Evolutionary conservation across 2,888 invertebrate species (phyloP), one percentile per base, ranked within the genome.

Genomic region (Itoplectis maculator): DNA sequence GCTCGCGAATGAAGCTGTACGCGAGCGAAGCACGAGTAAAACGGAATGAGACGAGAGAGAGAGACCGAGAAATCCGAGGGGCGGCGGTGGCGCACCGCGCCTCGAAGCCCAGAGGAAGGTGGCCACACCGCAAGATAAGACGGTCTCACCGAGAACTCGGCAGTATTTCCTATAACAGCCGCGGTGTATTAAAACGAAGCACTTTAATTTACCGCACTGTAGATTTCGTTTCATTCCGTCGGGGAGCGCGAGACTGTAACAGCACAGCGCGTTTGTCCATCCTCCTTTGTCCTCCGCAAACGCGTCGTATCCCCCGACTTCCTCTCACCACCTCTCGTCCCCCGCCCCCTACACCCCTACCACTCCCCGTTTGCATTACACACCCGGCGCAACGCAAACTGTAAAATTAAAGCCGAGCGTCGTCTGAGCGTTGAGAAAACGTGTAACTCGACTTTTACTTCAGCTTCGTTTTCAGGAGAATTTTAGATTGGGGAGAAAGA

Each of bases 161-260:
- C 88, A 88, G 91, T 91, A 91, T 91, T 90, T 91, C 90, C 90
- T 90, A 90, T 91, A 91, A 91, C 90, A 90, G 90, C n/a, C n/a
- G n/a, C 90, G 65, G 49, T 73, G 79, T 81, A 90, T 91, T 91
- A 90, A 90, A 91, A 91, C 90, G 87, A 90, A 89, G 90, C 89
- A 90, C 90, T 90, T 91, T 91, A 91, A 91, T 91, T 91, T 91
- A 91, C 91, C 91, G 91, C 91, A 90, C 91, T 91, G 91, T 90
- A 89, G 91, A 90, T 91, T 91, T 91, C 89, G 88, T 89, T 89
- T 88, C 91, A 88, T 91, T 91, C 90, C 89, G 87, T 82, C 80
- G 86, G 83, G 75, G n/a, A n/a, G 45, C 83, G 84, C 69, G 63
- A 70, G 75, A 76, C 72, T 76, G 76, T 63, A 66, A 66, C 37